Evolutionary conservation across 2,888 invertebrate genomes (phyloP), one percentile per base, ranked within the genome.

Genomic region (Copidosoma aretas): DNA sequence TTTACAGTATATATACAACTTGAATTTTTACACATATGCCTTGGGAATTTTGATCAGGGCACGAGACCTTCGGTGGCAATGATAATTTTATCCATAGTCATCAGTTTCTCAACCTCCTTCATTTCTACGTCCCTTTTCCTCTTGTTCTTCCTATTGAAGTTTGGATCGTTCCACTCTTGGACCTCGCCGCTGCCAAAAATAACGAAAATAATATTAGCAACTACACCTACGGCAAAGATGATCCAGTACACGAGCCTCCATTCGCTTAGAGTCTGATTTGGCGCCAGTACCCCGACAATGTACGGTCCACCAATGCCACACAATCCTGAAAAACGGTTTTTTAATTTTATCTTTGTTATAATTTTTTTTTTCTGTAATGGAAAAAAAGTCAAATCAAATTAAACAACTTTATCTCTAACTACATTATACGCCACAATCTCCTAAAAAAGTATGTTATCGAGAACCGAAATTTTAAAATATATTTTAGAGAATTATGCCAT

Each of bases 171-270:
- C 91, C 92, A 93, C 80, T 88, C 87, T 71, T 91, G 89, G 65
- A 90, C 87, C 60, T 92, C 90, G 0, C 90, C 92, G 70, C 89
- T 88, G 0, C 90, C 91, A 79, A 89, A 90, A 12, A 90, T 71
- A 17, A 89, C 75, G 81, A 90, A 93, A 10, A 91, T 76, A 0
- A 89, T 64, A 75, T 91, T 91, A 10, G 91, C 90, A 4, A 87
- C 69, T 0, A 88, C 83, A 67, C 91, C 86, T 1, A 92, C 86
- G 0, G 81, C 88, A 19, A 91, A 87, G 60, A 91, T 88, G n/a
- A 93, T 89, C 90, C 92, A 92, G 81, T 93, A 93, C 0, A 93
- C 91, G 0, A 87, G 77, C 49, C 90, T 86, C 93, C 93, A 93
- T 22, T 71, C 71, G 57, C 54, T 65, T 5, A 68, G 24, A 0